These are phyloP conservation scores for Graphium colonna DNA, from an alignment of 2,888 invertebrate species.

Conservation along the genomic window DNA sequence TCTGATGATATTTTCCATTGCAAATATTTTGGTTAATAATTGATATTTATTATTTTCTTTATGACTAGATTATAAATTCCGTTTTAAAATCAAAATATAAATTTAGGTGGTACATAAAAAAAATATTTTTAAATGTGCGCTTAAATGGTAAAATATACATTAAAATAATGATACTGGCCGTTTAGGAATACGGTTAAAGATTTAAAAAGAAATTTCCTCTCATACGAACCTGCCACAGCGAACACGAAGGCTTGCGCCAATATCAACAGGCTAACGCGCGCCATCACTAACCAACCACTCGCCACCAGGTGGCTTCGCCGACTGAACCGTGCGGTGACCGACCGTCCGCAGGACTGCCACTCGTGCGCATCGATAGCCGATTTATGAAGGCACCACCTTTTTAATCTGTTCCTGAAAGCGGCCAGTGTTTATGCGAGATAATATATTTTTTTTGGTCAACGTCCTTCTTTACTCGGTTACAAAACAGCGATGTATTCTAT, in stretches of 20 bases:
- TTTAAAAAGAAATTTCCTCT: background rate
- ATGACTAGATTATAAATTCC: too few relatives aligned
- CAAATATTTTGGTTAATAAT: too few relatives aligned
- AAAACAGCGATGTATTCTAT: too few relatives aligned
- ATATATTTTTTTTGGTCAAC: slow-evolving; percentile 1
- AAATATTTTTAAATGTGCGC: too few relatives aligned
- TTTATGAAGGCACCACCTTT: slow-evolving; percentile 8
- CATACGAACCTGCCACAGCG: slow-evolving; percentile 29
- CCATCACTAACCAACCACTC: slow-evolving; percentile 22
- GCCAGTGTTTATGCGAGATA: background rate
- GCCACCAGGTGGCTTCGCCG: slow-evolving; percentile 18
- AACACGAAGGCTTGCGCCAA: slow-evolving; percentile 18
- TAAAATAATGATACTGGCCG: too few relatives aligned
- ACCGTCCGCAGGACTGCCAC: slow-evolving; percentile 2
- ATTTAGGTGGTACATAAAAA: too few relatives aligned
- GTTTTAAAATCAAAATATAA: too few relatives aligned
- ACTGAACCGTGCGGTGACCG: slow-evolving; percentile 8
- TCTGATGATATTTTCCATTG: too few relatives aligned
- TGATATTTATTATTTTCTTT: too few relatives aligned
- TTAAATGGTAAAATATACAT: too few relatives aligned
- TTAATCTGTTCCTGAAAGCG: slow-evolving; percentile 9
- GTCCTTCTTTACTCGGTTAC: too few relatives aligned
- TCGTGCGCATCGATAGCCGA: slow-evolving; percentile 17
- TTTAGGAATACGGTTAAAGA: too few relatives aligned
- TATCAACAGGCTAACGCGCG: slow-evolving; percentile 25